phyloP scores from a whole-genome alignment of 2,113 vertebrate species.

The Myiagra hebetior region DNA sequence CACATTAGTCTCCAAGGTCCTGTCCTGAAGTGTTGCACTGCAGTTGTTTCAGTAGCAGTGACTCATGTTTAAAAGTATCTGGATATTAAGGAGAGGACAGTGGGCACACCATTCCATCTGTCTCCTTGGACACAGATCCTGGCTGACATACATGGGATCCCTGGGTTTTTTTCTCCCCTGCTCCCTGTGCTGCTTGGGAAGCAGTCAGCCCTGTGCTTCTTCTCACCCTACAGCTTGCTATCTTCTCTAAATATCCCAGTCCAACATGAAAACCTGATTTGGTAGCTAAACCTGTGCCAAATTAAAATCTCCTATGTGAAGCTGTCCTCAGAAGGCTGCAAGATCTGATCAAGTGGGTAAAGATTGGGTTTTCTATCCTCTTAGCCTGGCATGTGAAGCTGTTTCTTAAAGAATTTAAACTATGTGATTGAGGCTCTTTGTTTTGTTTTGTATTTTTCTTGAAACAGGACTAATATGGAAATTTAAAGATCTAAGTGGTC shows the following conservation, averaged over 20 bases:
- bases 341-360: slow-evolving; percentile 61
- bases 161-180: background rate
- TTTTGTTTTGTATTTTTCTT: slow-evolving; percentile 65
- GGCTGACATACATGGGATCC: background rate
- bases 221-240: background rate
- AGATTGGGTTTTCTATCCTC: slow-evolving; percentile 65
- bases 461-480: slow-evolving; percentile 81
- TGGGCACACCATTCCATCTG: background rate
- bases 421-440: slow-evolving; percentile 71
- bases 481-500: slow-evolving; percentile 73
- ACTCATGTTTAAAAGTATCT: background rate
- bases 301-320: background rate
- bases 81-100: background rate
- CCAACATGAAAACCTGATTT: background rate
- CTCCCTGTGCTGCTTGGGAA: background rate
- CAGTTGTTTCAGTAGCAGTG: background rate
- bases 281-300: background rate
- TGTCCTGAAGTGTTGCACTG: background rate
- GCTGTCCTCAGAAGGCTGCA: slow-evolving; percentile 57
- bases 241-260: background rate
- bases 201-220: background rate
- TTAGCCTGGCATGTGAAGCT: slow-evolving; percentile 77
- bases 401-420: slow-evolving; percentile 76
- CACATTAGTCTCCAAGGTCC: background rate
- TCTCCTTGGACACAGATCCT: background rate